These are phyloP conservation scores for Harpalus rubripes DNA, from an alignment of 2,888 invertebrate species.

Conservation along the genomic window DNA sequence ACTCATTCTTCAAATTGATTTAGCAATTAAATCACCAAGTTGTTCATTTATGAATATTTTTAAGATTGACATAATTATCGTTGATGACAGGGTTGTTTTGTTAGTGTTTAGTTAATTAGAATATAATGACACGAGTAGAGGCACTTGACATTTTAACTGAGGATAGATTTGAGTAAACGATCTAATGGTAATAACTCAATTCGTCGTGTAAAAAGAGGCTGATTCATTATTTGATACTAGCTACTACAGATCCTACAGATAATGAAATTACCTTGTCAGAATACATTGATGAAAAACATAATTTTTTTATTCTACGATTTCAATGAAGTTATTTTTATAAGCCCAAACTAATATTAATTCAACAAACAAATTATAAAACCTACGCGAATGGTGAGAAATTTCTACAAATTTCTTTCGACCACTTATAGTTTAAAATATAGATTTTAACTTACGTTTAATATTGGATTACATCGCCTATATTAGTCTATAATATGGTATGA, in stretches of 20 bases:
- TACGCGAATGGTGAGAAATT: too few species aligned
- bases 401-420: too few species aligned
- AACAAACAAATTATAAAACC: too few species aligned
- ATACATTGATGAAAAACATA: conserved; percentile 8
- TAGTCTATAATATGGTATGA: too few species aligned
- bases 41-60: conserved; percentile 7
- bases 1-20: background rate
- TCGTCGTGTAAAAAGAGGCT: conserved; percentile 14
- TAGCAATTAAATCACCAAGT: background rate
- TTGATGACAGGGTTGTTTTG: conserved; percentile 17
- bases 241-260: conserved; percentile 30
- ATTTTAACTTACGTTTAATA: too few species aligned
- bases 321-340: background rate
- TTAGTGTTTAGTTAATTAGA: conserved; percentile 9
- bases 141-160: background rate
- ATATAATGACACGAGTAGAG: conserved; percentile 10
- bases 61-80: conserved; percentile 1
- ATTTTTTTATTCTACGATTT: background rate
- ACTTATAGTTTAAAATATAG: too few species aligned
- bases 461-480: too few species aligned
- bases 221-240: conserved; percentile 31
- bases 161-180: background rate
- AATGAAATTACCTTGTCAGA: conserved; percentile 20
- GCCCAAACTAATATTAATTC: too few species aligned
- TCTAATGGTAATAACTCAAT: conserved; percentile 16